A percentile compares a stretch with the other conserved stretches of the same genome.
Evolutionary conservation across 2,888 invertebrate genomes (phyloP).

Genomic region (Drosophila testacea): DNA sequence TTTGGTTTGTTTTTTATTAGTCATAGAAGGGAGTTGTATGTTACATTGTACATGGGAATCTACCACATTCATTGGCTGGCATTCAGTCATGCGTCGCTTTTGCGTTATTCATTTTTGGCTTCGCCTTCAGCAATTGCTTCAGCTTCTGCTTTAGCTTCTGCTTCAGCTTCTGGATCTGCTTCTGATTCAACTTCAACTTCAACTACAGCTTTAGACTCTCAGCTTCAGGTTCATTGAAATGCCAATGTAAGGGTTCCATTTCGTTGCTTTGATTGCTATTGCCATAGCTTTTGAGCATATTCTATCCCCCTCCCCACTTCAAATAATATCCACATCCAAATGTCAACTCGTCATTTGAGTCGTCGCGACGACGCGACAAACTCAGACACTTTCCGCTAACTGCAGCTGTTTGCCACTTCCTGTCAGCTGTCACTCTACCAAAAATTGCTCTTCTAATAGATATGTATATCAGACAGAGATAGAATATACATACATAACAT

Average conservation of each 20-base stretch:
- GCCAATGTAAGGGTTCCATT: conserved; percentile 68
- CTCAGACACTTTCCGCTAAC: conserved; percentile 33
- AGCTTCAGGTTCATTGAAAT: conserved; percentile 64
- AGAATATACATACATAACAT: not conserved
- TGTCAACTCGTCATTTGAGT: conserved; percentile 16
- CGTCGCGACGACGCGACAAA: conserved; percentile 19
- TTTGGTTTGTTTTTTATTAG: conserved; percentile 18
- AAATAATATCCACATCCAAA: not conserved
- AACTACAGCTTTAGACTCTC: conserved; percentile 18
- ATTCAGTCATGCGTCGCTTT: conserved; percentile 69
- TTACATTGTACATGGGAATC: not conserved
- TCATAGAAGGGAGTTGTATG: conserved; percentile 19
- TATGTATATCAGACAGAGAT: not conserved
- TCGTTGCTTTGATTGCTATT: conserved; percentile 69
- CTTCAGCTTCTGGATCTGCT: not conserved
- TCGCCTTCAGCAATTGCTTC: conserved; percentile 8
- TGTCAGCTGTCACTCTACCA: conserved; percentile 52
- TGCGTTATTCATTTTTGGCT: conserved; percentile 73
- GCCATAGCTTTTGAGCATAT: conserved; percentile 33
- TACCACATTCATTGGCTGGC: conserved; percentile 43
- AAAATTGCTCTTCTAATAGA: conserved; percentile 17
- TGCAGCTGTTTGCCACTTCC: conserved; percentile 73
- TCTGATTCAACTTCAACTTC: conserved; percentile 12
- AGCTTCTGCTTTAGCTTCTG: too few relatives aligned
- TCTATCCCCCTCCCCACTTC: not conserved